Evolutionary conservation across 1,140 invertebrate species (phyloP), one percentile per base, ranked within the genome.

Genomic region (Leptinotarsa lineolata): DNA sequence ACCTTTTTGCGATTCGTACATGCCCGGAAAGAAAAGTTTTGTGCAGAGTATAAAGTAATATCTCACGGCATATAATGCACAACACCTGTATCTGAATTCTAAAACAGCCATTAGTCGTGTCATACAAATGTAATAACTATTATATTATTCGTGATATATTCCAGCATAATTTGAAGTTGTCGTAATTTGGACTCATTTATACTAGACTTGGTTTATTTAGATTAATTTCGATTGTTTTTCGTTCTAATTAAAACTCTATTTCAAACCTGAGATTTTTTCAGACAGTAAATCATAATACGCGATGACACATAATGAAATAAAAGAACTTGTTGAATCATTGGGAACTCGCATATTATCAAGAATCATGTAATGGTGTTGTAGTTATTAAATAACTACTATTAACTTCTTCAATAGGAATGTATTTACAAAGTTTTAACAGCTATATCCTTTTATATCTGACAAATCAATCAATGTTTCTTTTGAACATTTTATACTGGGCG

Each of bases 71-170:
- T 70, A 70, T 70, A 70, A 70, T 70, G 69, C 69, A 70, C 69
- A 70, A 70, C 69, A 70, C 69, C 69, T 70, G 69, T 70, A 70
- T 70, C 59, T 70, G 24, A 70, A 70, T 70, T 70, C 60, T 46
- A n/a, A 44, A 70, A 70, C 46, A 70, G 60, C 69, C 69, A 70
- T 70, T 70, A 70, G 59, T 16, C 16, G 58, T 70, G 69, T 70
- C 69, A 70, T 63, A 70, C 69, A 61, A 61, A 70, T 46, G 59
- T 70, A 70, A 58, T 70, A 70, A 61, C 69, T 70, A 70, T 70
- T 70, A 70, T 63, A 63, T 70, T 70, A 16, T 70, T 70, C 58
- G 24, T 70, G 69, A 70, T 70, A 70, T 70, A 70, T 70, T 70
- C 68, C 8, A 24, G 54, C 48, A 59, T 70, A 70, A 61, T 70